These are phyloP conservation scores for Phaonia tiefii DNA, from an alignment of 2,888 invertebrate genomes.

Conservation along the genomic window DNA sequence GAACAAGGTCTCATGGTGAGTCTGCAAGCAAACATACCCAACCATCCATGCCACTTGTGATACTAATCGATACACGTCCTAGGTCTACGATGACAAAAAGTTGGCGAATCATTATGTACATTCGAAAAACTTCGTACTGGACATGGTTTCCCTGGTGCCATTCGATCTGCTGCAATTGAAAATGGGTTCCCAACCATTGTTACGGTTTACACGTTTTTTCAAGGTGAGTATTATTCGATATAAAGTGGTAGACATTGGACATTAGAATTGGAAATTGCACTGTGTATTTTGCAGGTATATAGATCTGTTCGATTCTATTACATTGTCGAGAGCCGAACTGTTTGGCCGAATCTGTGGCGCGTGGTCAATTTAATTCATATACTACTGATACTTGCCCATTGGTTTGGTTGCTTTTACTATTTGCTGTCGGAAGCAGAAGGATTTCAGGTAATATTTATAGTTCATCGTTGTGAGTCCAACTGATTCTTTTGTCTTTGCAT, in stretches of 20 bases:
- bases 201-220: constrained; percentile 93
- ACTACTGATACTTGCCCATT: constrained; percentile 95
- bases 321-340: constrained; percentile 96
- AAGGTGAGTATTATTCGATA: too few relatives aligned
- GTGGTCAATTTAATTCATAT: constrained; percentile 97
- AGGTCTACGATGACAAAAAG: constrained; percentile 94
- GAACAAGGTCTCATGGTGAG: constrained; percentile 95
- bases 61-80: background rate
- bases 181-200: constrained; percentile 91
- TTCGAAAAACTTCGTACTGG: constrained; percentile 91
- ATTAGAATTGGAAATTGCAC: too few relatives aligned
- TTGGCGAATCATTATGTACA: constrained; percentile 93
- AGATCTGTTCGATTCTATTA: constrained; percentile 96
- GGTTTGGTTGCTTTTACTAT: constrained; percentile 99
- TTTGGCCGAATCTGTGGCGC: constrained; percentile 97
- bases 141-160: constrained; percentile 90
- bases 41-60: background rate
- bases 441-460: constrained; percentile 84
- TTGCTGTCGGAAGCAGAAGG: constrained; percentile 94
- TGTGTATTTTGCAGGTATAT: constrained; percentile 86
- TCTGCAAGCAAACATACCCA: constrained; percentile 21
- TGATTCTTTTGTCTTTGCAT: constrained; percentile 19
- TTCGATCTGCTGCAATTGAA: constrained; percentile 92
- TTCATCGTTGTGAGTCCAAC: constrained; percentile 51
- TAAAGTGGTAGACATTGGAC: too few relatives aligned